Conservation (phyloP, 92 coral and sea anemone species). For the Zoanthus sociatus region DNA sequence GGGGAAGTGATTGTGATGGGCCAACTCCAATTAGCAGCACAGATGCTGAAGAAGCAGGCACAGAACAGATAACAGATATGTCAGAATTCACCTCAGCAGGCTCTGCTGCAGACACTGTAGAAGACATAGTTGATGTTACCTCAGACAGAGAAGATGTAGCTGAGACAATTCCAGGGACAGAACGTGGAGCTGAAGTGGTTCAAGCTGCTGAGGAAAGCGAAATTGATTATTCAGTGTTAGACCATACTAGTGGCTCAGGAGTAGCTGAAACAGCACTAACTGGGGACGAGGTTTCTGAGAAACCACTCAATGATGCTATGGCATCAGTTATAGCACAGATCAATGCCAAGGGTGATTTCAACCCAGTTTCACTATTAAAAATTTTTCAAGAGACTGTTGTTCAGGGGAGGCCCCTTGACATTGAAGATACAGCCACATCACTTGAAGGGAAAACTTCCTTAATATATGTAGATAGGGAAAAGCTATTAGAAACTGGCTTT, state of each 20-base stretch:
- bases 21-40: background rate
- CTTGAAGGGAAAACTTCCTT: background rate
- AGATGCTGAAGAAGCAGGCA: background rate
- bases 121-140: background rate
- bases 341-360: slow-evolving; percentile 19
- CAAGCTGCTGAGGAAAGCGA: slow-evolving; percentile 1
- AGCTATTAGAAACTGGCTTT: slow-evolving; percentile 9
- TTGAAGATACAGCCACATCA: slow-evolving; percentile 2
- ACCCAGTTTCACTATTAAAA: background rate
- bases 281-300: background rate
- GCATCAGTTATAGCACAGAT: background rate
- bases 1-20: background rate
- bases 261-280: background rate
- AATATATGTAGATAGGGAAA: slow-evolving; percentile 10
- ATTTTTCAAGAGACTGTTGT: slow-evolving; percentile 1
- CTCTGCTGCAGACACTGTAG: background rate
- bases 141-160: background rate
- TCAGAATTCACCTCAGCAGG: background rate
- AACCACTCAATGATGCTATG: background rate
- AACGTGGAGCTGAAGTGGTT: slow-evolving; percentile 10
- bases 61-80: background rate
- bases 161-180: background rate
- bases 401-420: background rate
- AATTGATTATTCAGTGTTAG: background rate
- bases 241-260: background rate